These are phyloP conservation scores for Tachina lurida DNA, from an alignment of 2,888 invertebrate genomes.

Conservation along the genomic window DNA sequence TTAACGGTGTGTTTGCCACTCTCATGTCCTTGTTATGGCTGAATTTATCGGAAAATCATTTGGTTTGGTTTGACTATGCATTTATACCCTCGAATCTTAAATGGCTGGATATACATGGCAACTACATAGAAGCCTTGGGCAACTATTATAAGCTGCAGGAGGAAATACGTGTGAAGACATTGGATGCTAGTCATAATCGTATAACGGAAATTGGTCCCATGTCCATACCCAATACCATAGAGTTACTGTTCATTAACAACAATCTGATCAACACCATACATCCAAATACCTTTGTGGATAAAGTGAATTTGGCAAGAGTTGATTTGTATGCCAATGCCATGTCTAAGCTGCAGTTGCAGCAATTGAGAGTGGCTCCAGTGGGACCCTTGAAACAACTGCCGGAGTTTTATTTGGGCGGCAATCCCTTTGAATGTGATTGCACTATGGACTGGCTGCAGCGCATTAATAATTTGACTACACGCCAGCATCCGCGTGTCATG, in stretches of 20 bases:
- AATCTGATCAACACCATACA: constrained; percentile 92
- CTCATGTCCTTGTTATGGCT: constrained; percentile 92
- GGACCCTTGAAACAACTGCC: constrained; percentile 87
- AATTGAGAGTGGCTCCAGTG: constrained; percentile 89
- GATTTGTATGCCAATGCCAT: constrained; percentile 95
- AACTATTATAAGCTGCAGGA: constrained; percentile 94
- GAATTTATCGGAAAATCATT: constrained; percentile 94
- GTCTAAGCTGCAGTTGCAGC: constrained; percentile 91
- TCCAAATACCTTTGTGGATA: constrained; percentile 93
- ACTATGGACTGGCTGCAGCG: constrained; percentile 97
- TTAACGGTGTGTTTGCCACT: constrained; percentile 94
- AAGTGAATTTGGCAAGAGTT: constrained; percentile 92
- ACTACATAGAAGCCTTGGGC: constrained; percentile 93
- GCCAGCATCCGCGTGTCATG: constrained; percentile 94
- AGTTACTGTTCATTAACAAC: constrained; percentile 93
- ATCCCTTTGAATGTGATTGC: constrained; percentile 97
- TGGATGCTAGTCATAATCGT: constrained; percentile 95
- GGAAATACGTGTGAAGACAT: constrained; percentile 91
- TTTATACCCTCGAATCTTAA: constrained; percentile 94
- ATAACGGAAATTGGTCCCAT: constrained; percentile 91
- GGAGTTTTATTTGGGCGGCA: constrained; percentile 95
- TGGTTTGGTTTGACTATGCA: constrained; percentile 96
- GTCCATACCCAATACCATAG: constrained; percentile 94
- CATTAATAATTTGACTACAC: constrained; percentile 92
- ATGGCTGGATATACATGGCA: constrained; percentile 95